Conservation (phyloP, 2,888 invertebrate species). For the Drosophila peninsularis region DNA sequence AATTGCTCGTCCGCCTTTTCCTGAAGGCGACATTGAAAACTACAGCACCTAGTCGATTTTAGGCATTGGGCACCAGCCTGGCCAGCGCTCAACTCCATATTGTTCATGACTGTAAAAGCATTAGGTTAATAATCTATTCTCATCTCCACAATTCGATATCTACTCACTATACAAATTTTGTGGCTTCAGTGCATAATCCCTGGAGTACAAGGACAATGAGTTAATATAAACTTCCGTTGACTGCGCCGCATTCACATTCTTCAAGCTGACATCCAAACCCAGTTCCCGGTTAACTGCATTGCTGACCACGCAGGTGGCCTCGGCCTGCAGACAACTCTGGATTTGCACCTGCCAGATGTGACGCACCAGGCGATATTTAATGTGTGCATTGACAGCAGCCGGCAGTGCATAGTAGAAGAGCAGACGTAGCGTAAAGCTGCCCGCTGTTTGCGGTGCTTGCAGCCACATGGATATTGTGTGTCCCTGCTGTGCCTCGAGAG, state of each 20-base stretch:
- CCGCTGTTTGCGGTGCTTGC: slow-evolving; percentile 88
- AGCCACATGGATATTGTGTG: slow-evolving; percentile 87
- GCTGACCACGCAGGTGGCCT: slow-evolving; percentile 85
- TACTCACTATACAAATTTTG: slow-evolving; percentile 81
- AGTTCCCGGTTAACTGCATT: slow-evolving; percentile 86
- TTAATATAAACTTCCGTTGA: slow-evolving; percentile 83
- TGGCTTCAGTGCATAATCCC: slow-evolving; percentile 76
- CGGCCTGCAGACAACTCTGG: slow-evolving; percentile 87
- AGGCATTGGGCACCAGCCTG: slow-evolving; percentile 81
- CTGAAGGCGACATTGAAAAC: slow-evolving; percentile 81
- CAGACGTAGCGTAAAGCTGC: slow-evolving; percentile 88
- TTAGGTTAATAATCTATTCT: background rate
- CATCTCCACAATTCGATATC: background rate
- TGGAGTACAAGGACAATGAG: slow-evolving; percentile 81
- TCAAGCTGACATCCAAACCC: slow-evolving; percentile 88
- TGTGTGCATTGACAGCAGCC: slow-evolving; percentile 55
- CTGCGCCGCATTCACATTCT: slow-evolving; percentile 89
- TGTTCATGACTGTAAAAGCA: slow-evolving; percentile 77
- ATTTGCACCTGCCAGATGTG: slow-evolving; percentile 88
- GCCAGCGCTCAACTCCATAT: slow-evolving; percentile 80
- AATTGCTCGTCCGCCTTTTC: slow-evolving; percentile 35
- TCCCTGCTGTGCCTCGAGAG: slow-evolving; percentile 81
- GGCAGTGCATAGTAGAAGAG: slow-evolving; percentile 90
- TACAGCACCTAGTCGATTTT: slow-evolving; percentile 81
- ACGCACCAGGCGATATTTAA: slow-evolving; percentile 87